These are phyloP conservation scores for Polymixis flavicincta DNA, from an alignment of 2,888 invertebrate genomes.

Conservation along the genomic window DNA sequence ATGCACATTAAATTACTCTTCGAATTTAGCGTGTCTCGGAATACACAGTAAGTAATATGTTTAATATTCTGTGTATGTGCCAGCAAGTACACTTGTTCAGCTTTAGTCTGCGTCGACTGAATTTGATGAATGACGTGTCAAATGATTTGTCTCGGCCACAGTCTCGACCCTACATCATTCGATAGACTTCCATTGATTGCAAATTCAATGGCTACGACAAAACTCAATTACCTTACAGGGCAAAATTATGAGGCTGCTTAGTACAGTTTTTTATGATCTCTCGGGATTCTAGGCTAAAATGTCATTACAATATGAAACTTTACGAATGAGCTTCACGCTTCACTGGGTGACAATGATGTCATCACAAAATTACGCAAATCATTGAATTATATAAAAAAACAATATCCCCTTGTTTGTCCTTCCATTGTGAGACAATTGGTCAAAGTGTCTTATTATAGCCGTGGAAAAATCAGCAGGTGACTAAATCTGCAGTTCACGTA, in stretches of 20 bases:
- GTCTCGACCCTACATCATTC: conserved; percentile 15
- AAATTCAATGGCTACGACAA: conserved; percentile 3
- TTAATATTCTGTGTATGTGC: conserved; percentile 54
- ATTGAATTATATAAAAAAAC: conserved; percentile 64
- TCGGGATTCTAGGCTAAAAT: conserved; percentile 22
- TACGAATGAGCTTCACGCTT: conserved; percentile 72
- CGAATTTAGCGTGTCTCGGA: conserved; percentile 37
- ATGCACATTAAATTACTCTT: conserved; percentile 37
- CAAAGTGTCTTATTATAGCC: conserved; percentile 57
- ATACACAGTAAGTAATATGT: conserved; percentile 47
- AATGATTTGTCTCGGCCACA: conserved; percentile 22
- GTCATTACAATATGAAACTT: conserved; percentile 64
- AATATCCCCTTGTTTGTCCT: conserved; percentile 70
- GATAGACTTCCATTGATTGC: conserved; percentile 7
- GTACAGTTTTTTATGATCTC: conserved; percentile 12
- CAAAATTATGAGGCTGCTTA: conserved; percentile 6
- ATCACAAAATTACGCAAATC: conserved; percentile 74
- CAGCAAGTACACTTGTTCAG: conserved; percentile 26
- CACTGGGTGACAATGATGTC: conserved; percentile 75
- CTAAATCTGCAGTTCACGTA: conserved; percentile 34
- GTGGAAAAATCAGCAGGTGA: conserved; percentile 48
- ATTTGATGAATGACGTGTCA: conserved; percentile 45
- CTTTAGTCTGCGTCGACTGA: conserved; percentile 13
- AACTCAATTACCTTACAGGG: conserved; percentile 12
- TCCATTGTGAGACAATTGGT: conserved; percentile 70